Evolutionary conservation across 2,888 invertebrate genomes (phyloP), one percentile per base, ranked within the genome.

Genomic region (Aproaerema taeniolella): DNA sequence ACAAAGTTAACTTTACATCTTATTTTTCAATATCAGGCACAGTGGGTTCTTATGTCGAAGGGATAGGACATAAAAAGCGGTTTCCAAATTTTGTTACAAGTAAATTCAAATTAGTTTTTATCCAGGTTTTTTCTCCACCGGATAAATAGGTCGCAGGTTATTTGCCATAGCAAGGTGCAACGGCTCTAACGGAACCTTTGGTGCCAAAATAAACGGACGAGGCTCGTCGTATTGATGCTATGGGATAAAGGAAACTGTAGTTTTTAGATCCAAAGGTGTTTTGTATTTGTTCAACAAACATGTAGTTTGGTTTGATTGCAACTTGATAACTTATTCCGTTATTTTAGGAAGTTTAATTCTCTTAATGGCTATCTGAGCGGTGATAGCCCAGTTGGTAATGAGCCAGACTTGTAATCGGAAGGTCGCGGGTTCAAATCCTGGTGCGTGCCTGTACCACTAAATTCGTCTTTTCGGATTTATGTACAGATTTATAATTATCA

Each of bases 131-230:
- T 77, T 70, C 50, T 45, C 43, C 47, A 56, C 73, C 69, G 75
- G 75, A 78, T 77, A 79, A 78, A 73, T 76, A 81, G 82, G 82
- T 83, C 82, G 81, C 82, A 85, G 83, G 85, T 85, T 85, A 82
- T 80, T 80, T 80, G 74, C 70, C 64, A 69, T 64, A 67, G 85
- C 86, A 86, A 85, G 86, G 86, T 86, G 86, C 79, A 75, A 61
- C 58, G 53, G 40, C 53, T 49, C 58, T 80, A 83, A 85, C 83
- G 83, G 83, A 66, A 73, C 68, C 37, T 61, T 59, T 58, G 70
- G 62, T 67, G 77, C 71, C 65, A 78, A 80, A 76, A 78, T 71
- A 78, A 82, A 82, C 78, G 62, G 56, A 63, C 61, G 61, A 59
- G 61, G 65, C 67, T 75, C 78, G 71, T 66, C 71, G 61, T 67